Evolutionary conservation across 2,797 vertebrate genomes (phyloP).

Genomic region (Strix occidentalis): DNA sequence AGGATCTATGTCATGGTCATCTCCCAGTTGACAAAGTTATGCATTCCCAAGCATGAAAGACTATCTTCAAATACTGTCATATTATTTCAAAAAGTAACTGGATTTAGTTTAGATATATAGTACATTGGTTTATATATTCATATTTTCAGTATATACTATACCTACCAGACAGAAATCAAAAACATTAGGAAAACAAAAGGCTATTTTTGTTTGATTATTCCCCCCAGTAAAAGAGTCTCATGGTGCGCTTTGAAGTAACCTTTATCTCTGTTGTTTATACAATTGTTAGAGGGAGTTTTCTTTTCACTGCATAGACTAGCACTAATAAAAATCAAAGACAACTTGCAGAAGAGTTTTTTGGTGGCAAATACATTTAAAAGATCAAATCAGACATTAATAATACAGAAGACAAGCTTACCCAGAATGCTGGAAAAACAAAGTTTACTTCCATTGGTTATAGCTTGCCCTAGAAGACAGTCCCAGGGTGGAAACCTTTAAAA

Average conservation of each 20-base stretch:
- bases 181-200: neutral
- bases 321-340: neutral
- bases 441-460: constrained; percentile 59
- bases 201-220: neutral
- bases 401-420: constrained; percentile 28
- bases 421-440: constrained; percentile 7
- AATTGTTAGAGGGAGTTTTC: neutral
- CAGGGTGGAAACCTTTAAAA: neutral
- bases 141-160: neutral
- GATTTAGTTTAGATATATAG: neutral
- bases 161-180: neutral
- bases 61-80: neutral
- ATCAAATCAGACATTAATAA: neutral
- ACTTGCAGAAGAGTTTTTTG: neutral
- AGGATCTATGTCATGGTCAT: accelerated
- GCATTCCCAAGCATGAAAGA: neutral
- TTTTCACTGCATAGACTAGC: neutral
- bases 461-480: neutral
- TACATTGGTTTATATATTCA: neutral
- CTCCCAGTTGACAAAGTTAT: neutral
- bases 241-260: neutral
- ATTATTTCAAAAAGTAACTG: neutral
- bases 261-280: neutral
- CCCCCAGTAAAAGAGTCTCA: neutral
- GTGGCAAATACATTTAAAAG: neutral